Evolutionary conservation across 2,113 vertebrate species (phyloP).

Genomic region (Sminthopsis crassicaudata): DNA sequence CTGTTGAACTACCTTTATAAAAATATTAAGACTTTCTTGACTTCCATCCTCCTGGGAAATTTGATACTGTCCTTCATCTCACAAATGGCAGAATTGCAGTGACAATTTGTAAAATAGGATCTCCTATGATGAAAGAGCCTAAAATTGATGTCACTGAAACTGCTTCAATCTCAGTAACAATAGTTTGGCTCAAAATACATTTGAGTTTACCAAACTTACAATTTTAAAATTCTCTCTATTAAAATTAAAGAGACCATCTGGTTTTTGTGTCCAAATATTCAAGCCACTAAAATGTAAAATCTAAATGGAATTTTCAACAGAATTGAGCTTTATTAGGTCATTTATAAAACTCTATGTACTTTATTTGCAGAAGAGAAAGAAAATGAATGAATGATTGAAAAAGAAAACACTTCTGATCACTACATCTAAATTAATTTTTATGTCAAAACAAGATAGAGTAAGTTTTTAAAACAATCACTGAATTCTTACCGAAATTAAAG

Average conservation of each 20-base stretch:
- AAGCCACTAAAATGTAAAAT: conserved; percentile 2
- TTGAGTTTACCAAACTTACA: conserved; percentile 6
- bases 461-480: not conserved
- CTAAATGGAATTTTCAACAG: conserved; percentile 31
- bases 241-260: conserved; percentile 19
- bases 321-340: conserved; percentile 40
- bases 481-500: not conserved
- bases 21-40: not conserved
- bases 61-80: not conserved
- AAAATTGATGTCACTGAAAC: not conserved
- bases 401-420: conserved; percentile 5
- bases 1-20: not conserved
- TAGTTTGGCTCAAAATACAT: conserved; percentile 39
- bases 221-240: not conserved
- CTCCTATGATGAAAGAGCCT: not conserved
- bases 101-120: not conserved
- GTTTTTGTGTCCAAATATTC: conserved; percentile 18
- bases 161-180: not conserved
- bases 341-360: conserved; percentile 16
- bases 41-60: not conserved
- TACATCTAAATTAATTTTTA: not conserved
- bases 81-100: not conserved
- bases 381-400: conserved; percentile 40
- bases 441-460: not conserved
- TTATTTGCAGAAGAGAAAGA: conserved; percentile 19